Evolutionary conservation across 2,113 vertebrate species (phyloP).

Genomic region (Nothocercus julius): DNA sequence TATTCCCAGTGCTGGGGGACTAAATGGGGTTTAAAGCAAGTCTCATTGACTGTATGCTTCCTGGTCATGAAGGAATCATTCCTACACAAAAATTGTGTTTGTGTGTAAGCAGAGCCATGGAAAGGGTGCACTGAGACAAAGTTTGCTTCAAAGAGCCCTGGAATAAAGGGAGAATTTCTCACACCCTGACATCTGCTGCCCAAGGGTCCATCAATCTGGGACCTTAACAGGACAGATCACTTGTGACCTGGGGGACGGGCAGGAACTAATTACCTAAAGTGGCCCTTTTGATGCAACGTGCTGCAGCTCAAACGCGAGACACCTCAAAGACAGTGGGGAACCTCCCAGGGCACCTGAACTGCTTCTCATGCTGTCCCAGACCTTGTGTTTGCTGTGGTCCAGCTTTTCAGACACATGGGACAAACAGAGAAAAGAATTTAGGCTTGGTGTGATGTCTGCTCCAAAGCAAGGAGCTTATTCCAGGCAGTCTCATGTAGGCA

Average conservation of each 20-base stretch:
- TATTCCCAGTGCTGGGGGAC: background rate
- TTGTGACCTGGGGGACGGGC: background rate
- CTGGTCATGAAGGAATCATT: constrained; percentile 23
- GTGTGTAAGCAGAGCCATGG: background rate
- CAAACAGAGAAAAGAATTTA: background rate
- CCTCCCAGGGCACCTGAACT: background rate
- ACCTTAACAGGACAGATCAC: background rate
- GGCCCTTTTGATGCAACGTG: background rate
- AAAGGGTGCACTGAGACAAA: constrained; percentile 25
- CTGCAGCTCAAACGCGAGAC: background rate
- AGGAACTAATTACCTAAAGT: background rate
- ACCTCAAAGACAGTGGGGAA: background rate
- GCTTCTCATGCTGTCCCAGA: background rate
- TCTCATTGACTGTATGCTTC: background rate
- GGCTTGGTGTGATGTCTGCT: background rate
- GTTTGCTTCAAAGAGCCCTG: background rate
- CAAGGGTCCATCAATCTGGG: background rate
- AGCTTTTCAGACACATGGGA: background rate
- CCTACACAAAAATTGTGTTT: background rate
- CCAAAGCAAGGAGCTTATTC: background rate
- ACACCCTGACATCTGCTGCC: constrained; percentile 19
- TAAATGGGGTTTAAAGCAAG: background rate
- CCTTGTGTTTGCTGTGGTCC: background rate
- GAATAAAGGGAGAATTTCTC: constrained; percentile 4
- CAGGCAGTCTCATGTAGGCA: background rate